Base-by-base conservation (phyloP, 2,797 vertebrate species). In the Enteromius unitaeniatus region DNA sequence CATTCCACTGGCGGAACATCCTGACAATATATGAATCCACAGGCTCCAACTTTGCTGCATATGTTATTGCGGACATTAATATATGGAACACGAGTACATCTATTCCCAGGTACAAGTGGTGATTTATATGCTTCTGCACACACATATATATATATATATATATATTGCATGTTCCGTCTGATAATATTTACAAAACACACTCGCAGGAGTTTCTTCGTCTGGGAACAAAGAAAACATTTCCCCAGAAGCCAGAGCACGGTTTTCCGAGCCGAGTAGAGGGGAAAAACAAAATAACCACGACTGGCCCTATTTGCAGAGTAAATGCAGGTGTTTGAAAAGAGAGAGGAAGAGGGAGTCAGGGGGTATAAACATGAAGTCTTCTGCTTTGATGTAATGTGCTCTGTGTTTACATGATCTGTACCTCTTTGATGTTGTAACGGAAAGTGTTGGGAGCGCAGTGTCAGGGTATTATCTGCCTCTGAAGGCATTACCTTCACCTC, bases 361-460 rank as follows among this genome's bases (percentile, higher is more conserved):
- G 51, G 85, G 65, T 81, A 49, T 65, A 76, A 79, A 83, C 82
- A 82, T 28, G 69, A 70, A 87, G 65, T 55, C 49, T 82, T 45
- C 42, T 68, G 83, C 87, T 89, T 89, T 89, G 86, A 88, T 88
- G 84, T 88, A 88, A 80, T 81, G 78, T 80, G 73, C 70, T 84
- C 70, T 89, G 76, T 83, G 84, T 89, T 89, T 88, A 86, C 81
- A 84, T 84, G 69, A 82, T 83, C 85, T 69, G 37, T 78, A 58
- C 77, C 28, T 64, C 85, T 90, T 90, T 90, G 89, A 89, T 90
- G 86, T 82, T 73, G 74, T 86, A 84, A 87, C 76, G 58, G 40
- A 78, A 81, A 21, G 72, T 80, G 78, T 88, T 21, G 26, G 47
- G 79, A 81, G 84, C 28, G 47, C 23, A 19, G 74, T 85, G 84